phyloP scores from a whole-genome alignment of 2,113 vertebrate genomes.

The Apodemus sylvaticus region DNA sequence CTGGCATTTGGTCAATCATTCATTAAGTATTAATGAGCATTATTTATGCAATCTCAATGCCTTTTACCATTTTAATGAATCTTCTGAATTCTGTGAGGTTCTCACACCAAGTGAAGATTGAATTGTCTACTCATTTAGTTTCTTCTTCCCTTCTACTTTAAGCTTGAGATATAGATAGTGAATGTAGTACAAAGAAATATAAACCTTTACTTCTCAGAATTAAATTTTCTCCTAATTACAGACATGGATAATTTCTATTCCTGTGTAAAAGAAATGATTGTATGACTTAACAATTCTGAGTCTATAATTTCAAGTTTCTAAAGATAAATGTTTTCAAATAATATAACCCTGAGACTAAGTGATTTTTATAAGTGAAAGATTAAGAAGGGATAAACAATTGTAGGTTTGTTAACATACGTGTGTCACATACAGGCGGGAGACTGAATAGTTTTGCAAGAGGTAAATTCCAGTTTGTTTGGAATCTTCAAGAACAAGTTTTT shows the following conservation, averaged over 20 bases:
- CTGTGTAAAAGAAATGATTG: background rate
- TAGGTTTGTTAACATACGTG: background rate
- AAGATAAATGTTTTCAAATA: constrained; percentile 23
- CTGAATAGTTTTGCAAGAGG: background rate
- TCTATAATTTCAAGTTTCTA: constrained; percentile 4
- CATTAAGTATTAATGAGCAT: constrained; percentile 70
- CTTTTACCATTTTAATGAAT: constrained; percentile 39
- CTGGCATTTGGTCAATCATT: constrained; percentile 69
- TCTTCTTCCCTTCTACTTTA: constrained; percentile 23
- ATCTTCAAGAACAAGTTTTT: background rate
- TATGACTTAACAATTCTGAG: background rate
- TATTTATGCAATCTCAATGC: constrained; percentile 61
- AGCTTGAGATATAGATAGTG: constrained; percentile 36
- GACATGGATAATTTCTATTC: background rate
- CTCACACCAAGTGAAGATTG: background rate
- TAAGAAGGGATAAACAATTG: background rate
- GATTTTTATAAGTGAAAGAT: background rate
- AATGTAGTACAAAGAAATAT: background rate
- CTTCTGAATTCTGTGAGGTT: background rate
- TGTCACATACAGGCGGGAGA: background rate
- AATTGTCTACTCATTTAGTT: background rate
- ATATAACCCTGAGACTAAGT: background rate
- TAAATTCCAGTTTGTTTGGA: background rate
- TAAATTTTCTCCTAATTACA: constrained; percentile 39
- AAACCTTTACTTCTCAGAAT: background rate